phyloP scores from a whole-genome alignment of 2,113 vertebrate species.

The Piprites chloris region DNA sequence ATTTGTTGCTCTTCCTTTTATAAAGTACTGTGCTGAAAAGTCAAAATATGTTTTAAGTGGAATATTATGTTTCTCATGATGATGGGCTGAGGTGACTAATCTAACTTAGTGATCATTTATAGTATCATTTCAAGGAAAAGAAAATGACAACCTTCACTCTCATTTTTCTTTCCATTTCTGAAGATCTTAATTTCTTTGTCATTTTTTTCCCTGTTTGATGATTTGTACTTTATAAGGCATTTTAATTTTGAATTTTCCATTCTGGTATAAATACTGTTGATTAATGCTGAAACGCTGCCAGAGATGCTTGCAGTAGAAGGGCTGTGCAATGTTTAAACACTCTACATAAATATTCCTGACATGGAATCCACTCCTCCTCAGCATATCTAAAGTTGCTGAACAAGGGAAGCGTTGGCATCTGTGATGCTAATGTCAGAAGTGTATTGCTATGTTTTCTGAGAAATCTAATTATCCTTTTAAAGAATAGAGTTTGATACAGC shows the following conservation, averaged over 20 bases:
- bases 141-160: background rate
- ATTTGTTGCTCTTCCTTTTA: background rate
- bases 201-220: background rate
- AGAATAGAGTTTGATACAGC: background rate
- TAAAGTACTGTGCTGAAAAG: background rate
- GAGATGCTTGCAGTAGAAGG: background rate
- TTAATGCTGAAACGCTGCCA: background rate
- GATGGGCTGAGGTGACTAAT: background rate
- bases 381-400: background rate
- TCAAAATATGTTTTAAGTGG: background rate
- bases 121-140: background rate
- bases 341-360: background rate
- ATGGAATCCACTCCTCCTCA: background rate
- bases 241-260: background rate
- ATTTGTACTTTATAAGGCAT: background rate
- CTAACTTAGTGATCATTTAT: background rate
- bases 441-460: background rate
- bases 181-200: background rate
- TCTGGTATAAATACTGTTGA: background rate
- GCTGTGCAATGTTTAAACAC: background rate
- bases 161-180: background rate
- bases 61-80: background rate
- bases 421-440: background rate
- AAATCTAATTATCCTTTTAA: background rate
- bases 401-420: background rate